These are phyloP conservation scores for honey bee (Apis mellifera) DNA, from an alignment of 1,140 invertebrate species.

Conservation along the genomic window DNA sequence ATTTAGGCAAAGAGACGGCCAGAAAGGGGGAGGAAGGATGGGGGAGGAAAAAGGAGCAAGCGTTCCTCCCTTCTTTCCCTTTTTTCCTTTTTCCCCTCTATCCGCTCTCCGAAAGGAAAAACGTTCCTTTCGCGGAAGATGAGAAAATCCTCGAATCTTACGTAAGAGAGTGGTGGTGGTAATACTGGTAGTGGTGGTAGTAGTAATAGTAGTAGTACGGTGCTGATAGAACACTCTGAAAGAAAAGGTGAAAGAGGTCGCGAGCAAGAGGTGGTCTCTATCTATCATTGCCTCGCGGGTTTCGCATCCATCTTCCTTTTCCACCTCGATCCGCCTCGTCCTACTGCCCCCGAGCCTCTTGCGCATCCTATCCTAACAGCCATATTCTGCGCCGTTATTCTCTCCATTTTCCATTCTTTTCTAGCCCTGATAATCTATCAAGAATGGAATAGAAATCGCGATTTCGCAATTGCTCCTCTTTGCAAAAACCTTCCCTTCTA, in stretches of 20 bases:
- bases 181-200: too few species aligned
- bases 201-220: neutral
- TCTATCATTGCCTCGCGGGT: conserved; percentile 52
- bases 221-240: conserved; percentile 16
- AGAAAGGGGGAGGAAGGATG: conserved; percentile 16
- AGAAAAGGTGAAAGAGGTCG: conserved; percentile 32
- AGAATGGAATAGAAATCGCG: neutral
- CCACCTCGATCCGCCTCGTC: neutral
- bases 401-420: neutral
- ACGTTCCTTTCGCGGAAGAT: neutral
- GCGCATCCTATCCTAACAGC: neutral
- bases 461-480: neutral
- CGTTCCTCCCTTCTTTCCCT: neutral
- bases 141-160: neutral
- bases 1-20: conserved; percentile 44
- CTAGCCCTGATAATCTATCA: neutral
- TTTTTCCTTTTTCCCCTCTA: too few species aligned
- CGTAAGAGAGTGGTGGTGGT: neutral
- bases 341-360: neutral
- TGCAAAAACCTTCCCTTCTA: conserved; percentile 36
- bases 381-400: neutral
- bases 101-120: neutral
- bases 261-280: conserved; percentile 1
- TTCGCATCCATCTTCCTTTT: conserved; percentile 32
- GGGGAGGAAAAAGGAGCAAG: conserved; percentile 1